Conservation (phyloP, 2,113 vertebrate species). For the Peromyscus californicus region DNA sequence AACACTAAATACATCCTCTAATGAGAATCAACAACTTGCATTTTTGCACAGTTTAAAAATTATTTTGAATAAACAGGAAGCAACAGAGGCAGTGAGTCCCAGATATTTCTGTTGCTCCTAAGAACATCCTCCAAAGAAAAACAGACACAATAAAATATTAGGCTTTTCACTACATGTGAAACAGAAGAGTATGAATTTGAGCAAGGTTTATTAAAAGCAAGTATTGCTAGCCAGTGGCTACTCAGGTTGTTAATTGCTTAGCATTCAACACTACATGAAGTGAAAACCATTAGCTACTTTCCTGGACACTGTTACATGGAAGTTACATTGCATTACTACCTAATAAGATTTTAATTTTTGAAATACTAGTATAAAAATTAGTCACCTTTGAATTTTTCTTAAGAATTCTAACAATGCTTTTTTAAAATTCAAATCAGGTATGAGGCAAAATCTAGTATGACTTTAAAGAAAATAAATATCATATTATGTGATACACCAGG, state of each 20-base stretch:
- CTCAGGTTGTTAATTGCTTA: background rate
- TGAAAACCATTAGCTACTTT: conserved; percentile 24
- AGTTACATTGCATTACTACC: background rate
- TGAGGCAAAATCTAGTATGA: background rate
- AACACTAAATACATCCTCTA: conserved; percentile 44
- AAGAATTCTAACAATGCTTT: background rate
- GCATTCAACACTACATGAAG: background rate
- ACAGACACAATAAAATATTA: background rate
- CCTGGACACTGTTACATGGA: background rate
- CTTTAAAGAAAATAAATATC: background rate
- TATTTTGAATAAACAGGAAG: conserved; percentile 42
- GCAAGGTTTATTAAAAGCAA: background rate
- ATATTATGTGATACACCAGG: background rate
- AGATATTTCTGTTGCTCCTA: conserved; percentile 36
- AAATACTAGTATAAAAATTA: conserved; percentile 30
- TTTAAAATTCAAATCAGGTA: background rate
- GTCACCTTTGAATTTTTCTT: background rate
- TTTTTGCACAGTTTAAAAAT: conserved; percentile 55
- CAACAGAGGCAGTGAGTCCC: conserved; percentile 2
- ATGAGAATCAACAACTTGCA: conserved; percentile 45
- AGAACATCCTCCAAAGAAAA: conserved; percentile 37
- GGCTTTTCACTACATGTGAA: conserved; percentile 20
- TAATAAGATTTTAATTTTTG: conserved; percentile 12
- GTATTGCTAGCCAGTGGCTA: background rate
- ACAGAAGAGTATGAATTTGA: background rate